Evolutionary conservation across 2,797 vertebrate species (phyloP).

Genomic region (Nannoperca obscura): DNA sequence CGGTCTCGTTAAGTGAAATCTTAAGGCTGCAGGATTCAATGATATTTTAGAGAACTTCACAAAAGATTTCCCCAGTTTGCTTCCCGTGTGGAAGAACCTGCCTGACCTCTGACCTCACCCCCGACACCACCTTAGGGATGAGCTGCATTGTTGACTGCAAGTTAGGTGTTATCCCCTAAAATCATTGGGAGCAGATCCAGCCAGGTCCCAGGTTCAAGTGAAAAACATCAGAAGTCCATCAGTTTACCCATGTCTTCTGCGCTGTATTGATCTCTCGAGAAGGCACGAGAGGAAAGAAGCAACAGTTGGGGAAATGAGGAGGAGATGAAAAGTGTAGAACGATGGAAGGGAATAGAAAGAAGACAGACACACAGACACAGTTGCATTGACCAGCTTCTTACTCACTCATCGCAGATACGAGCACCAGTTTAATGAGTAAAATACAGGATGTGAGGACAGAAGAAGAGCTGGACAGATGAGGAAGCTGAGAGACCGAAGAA

Average conservation of each 20-base stretch:
- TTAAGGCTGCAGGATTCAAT: too few species aligned
- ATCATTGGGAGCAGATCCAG: neutral
- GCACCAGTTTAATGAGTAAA: conserved; percentile 15
- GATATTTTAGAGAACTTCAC: neutral
- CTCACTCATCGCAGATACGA: neutral
- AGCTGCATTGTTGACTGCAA: neutral
- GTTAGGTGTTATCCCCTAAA: neutral
- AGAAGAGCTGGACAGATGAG: neutral
- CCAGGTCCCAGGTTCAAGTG: neutral
- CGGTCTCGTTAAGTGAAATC: neutral
- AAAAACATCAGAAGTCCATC: neutral
- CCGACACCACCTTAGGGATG: neutral
- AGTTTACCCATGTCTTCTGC: too few species aligned
- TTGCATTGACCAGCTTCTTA: neutral
- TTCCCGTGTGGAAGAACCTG: neutral
- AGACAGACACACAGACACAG: neutral
- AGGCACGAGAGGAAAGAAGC: neutral
- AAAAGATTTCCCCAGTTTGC: neutral
- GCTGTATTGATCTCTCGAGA: neutral
- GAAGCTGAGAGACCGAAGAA: neutral
- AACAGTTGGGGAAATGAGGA: neutral
- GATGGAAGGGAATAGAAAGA: neutral
- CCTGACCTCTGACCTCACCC: too few species aligned
- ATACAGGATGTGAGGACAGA: conserved; percentile 1
- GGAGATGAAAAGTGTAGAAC: neutral